These are phyloP conservation scores for Crotalus tigris DNA, from an alignment of 2,113 vertebrate species.

Conservation along the genomic window DNA sequence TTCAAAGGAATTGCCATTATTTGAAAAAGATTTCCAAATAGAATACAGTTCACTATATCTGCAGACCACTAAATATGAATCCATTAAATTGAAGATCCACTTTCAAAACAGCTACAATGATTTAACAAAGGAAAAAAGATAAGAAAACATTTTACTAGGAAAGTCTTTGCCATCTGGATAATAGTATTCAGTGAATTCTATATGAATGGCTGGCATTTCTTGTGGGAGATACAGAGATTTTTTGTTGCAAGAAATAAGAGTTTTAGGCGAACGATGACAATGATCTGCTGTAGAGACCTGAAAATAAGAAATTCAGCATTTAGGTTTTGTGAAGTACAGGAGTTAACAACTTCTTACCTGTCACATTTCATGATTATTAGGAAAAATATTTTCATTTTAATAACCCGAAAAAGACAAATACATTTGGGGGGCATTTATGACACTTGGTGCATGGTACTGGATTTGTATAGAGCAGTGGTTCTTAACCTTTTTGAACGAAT, in stretches of 20 bases:
- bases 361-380: not conserved
- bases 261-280: conserved; percentile 89
- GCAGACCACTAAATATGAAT: not conserved
- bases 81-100: not conserved
- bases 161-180: conserved; percentile 96
- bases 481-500: too few relatives aligned
- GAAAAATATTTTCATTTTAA: not conserved
- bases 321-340: conserved; percentile 1
- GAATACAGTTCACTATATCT: not conserved
- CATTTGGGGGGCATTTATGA: not conserved
- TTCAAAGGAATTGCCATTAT: not conserved
- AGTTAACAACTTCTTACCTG: not conserved
- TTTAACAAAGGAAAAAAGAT: not conserved
- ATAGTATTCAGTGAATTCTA: conserved; percentile 98
- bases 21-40: not conserved
- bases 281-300: conserved; percentile 97
- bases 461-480: not conserved
- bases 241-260: conserved; percentile 98
- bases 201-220: conserved; percentile 96
- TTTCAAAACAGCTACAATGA: not conserved
- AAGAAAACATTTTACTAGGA: conserved; percentile 80
- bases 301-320: conserved; percentile 30
- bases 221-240: conserved; percentile 93
- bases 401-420: not conserved
- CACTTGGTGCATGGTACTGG: not conserved